Percentiles rank a stretch among this genome's conserved stretches.
These are phyloP conservation scores for Anguilla rostrata DNA, from an alignment of 2,113 vertebrate species.

Conservation along the genomic window DNA sequence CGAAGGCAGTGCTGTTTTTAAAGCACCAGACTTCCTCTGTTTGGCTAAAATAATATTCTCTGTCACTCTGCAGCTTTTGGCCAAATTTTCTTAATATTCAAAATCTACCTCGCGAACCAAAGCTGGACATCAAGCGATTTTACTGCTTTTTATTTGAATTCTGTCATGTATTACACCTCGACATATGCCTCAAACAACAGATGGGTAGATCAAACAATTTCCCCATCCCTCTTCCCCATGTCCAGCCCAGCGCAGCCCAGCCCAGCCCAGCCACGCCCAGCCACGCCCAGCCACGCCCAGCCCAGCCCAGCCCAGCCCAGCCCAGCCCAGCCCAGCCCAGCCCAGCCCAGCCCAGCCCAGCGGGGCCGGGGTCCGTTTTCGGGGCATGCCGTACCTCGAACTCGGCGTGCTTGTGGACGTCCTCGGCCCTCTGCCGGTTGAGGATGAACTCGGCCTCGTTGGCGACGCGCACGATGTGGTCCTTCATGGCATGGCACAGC, in stretches of 20 bases:
- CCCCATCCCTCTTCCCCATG: slow-evolving; percentile 22
- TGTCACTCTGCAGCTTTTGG: slow-evolving; percentile 51
- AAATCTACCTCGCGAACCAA: slow-evolving; percentile 67
- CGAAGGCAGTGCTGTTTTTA: neutral
- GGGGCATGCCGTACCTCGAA: slow-evolving; percentile 82
- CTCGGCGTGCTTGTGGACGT: slow-evolving; percentile 97
- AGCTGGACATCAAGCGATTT: slow-evolving; percentile 61
- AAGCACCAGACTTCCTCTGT: neutral
- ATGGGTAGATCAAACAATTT: slow-evolving; percentile 62
- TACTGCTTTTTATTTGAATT: slow-evolving; percentile 63
- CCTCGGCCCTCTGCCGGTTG: slow-evolving; percentile 94
- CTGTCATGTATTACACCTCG: slow-evolving; percentile 61
- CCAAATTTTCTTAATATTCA: slow-evolving; percentile 62
- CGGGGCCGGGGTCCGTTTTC: neutral
- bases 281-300: too few species aligned
- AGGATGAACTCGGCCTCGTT: slow-evolving; percentile 98
- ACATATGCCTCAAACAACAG: slow-evolving; percentile 63
- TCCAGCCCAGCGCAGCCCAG: slow-evolving; percentile 27
- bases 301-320: too few species aligned
- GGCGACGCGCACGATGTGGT: slow-evolving; percentile 96
- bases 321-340: too few species aligned
- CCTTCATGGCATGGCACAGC: slow-evolving; percentile 97
- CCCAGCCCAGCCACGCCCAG: too few species aligned
- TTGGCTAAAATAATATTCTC: slow-evolving; percentile 48
- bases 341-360: too few species aligned